These are phyloP conservation scores for Psophia crepitans DNA, from an alignment of 2,113 vertebrate species.

Conservation along the genomic window DNA sequence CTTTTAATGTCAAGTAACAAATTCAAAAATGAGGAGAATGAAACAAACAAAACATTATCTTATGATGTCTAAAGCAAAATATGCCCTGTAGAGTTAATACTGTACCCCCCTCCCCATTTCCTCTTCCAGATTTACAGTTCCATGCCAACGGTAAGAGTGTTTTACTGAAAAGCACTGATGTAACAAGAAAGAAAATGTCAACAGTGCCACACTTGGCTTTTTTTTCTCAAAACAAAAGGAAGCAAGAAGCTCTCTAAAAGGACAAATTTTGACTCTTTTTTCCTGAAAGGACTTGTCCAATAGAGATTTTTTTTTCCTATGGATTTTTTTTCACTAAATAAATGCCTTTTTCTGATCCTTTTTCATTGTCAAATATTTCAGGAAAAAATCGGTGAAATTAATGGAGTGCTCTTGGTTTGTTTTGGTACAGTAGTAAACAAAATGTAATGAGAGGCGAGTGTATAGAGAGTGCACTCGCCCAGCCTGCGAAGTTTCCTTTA, in stretches of 20 bases:
- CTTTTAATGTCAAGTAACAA: neutral
- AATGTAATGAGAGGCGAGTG: neutral
- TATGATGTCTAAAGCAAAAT: neutral
- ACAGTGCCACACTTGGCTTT: neutral
- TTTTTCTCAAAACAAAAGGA: neutral
- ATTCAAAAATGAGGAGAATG: neutral
- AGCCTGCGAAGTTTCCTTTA: neutral
- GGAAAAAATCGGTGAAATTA: neutral
- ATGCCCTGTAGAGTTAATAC: neutral
- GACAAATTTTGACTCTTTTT: neutral
- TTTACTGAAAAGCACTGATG: neutral
- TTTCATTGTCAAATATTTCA: neutral
- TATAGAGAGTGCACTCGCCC: neutral
- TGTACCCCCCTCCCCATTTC: neutral
- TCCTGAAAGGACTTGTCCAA: neutral
- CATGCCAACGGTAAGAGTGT: neutral
- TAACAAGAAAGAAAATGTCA: conserved; percentile 5
- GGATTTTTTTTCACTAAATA: neutral
- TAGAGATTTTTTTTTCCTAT: neutral
- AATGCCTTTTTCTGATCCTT: neutral
- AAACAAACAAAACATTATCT: neutral
- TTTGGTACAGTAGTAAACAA: neutral
- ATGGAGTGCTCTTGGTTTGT: neutral
- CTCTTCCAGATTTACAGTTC: neutral
- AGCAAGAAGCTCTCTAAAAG: neutral